phyloP scores from a whole-genome alignment of 2,113 vertebrate genomes.

The Vicugna pacos region DNA sequence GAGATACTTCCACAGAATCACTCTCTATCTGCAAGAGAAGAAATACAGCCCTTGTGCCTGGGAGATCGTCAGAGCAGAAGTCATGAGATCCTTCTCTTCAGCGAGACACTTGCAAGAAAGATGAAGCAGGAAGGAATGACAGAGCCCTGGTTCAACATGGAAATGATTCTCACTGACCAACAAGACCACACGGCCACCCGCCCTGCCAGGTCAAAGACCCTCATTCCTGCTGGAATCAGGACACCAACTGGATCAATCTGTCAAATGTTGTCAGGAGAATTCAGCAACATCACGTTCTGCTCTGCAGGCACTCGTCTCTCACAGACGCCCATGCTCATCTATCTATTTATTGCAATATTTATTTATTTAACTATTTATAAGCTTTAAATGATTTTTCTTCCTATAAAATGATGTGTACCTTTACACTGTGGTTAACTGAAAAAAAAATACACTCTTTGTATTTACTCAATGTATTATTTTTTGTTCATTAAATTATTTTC shows the following conservation, averaged over 20 bases:
- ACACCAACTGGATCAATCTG: neutral
- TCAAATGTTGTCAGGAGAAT: neutral
- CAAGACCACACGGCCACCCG: fast-evolving
- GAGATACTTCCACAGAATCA: neutral
- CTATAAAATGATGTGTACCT: neutral
- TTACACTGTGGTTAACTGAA: neutral
- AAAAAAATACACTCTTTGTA: neutral
- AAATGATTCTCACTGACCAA: neutral
- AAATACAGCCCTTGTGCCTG: constrained; percentile 50
- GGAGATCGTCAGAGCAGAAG: neutral
- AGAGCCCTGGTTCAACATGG: too few relatives aligned
- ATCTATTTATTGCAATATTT: neutral
- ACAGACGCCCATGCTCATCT: neutral
- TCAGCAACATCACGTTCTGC: fast-evolving
- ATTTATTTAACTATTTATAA: neutral
- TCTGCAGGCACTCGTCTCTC: fast-evolving
- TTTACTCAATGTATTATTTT: neutral
- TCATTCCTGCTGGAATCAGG: neutral
- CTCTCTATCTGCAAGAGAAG: neutral
- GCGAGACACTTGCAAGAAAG: neutral
- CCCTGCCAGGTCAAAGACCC: fast-evolving
- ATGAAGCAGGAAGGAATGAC: neutral
- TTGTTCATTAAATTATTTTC: neutral
- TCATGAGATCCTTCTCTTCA: neutral
- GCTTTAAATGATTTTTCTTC: neutral